These are phyloP conservation scores for Neuroterus valhalla DNA, from an alignment of 1,140 invertebrate genomes.

Conservation along the genomic window DNA sequence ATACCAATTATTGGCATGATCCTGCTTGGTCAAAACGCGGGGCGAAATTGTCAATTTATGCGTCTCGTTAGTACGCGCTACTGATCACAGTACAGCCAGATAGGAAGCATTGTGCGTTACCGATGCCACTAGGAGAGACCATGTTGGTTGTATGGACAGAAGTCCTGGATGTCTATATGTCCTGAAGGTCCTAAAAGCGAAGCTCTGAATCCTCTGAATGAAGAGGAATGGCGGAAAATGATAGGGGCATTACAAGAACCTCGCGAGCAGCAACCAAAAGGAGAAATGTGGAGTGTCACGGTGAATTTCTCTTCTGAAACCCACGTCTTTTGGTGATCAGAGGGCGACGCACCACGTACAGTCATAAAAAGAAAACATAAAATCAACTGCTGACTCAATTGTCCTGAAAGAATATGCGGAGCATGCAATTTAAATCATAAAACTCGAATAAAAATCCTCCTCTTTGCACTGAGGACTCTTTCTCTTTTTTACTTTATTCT, in stretches of 20 bases:
- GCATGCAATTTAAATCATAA: conserved; percentile 73
- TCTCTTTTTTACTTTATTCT: not conserved
- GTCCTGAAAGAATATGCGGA: conserved; percentile 59
- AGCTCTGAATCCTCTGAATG: conserved; percentile 47
- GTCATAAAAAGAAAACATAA: conserved; percentile 71
- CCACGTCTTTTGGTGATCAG: conserved; percentile 38
- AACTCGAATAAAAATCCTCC: conserved; percentile 64
- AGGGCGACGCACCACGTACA: conserved; percentile 56
- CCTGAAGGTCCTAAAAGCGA: conserved; percentile 32
- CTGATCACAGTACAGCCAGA: conserved; percentile 59
- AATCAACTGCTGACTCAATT: conserved; percentile 72
- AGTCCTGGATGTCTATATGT: not conserved
- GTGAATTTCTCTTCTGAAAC: conserved; percentile 38
- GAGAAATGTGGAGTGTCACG: conserved; percentile 34
- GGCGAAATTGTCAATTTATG: conserved; percentile 70
- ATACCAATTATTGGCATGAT: conserved; percentile 62
- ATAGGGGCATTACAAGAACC: conserved; percentile 50
- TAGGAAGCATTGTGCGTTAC: conserved; percentile 33
- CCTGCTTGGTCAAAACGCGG: conserved; percentile 55
- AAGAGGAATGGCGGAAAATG: conserved; percentile 41
- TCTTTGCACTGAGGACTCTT: conserved; percentile 29
- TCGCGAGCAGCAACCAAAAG: conserved; percentile 37
- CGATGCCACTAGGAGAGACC: not conserved
- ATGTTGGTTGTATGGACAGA: not conserved
- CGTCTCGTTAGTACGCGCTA: conserved; percentile 65